Evolutionary conservation across 2,113 vertebrate species (phyloP).

Genomic region (Elanoides forficatus): DNA sequence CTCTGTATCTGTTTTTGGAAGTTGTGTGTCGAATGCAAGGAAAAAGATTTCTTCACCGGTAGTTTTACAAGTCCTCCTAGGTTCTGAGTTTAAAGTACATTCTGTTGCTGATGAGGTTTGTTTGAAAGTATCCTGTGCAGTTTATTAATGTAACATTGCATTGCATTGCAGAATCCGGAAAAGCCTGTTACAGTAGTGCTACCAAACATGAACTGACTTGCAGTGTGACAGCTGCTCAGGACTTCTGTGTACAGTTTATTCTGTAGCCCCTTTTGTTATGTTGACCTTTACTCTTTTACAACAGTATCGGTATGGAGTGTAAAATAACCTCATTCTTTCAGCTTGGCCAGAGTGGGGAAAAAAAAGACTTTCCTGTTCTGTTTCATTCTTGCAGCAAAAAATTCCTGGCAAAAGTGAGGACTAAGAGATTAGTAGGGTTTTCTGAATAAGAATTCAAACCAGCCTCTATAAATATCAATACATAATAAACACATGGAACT

Average conservation of each 20-base stretch:
- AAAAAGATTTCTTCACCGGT: neutral
- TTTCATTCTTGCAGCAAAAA: neutral
- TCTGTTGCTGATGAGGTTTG: neutral
- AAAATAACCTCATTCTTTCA: neutral
- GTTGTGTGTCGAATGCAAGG: neutral
- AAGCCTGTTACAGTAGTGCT: conserved; percentile 15
- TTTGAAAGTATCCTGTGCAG: neutral
- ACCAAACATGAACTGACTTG: conserved; percentile 11
- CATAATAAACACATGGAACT: neutral
- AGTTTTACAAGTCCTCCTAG: neutral
- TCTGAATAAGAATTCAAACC: neutral
- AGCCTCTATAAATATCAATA: neutral
- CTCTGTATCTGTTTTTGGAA: neutral
- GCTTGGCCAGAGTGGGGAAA: neutral
- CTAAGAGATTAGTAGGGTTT: neutral
- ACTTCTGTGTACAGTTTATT: neutral
- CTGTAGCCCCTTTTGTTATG: neutral
- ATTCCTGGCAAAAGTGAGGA: neutral
- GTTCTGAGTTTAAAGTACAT: neutral
- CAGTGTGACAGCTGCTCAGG: neutral
- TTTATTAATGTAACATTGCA: neutral
- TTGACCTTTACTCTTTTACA: neutral
- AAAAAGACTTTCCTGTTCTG: neutral
- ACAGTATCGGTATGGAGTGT: neutral
- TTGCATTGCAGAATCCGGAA: neutral